Evolutionary conservation across 2,113 vertebrate genomes (phyloP).

Genomic region (Pelobates fuscus): DNA sequence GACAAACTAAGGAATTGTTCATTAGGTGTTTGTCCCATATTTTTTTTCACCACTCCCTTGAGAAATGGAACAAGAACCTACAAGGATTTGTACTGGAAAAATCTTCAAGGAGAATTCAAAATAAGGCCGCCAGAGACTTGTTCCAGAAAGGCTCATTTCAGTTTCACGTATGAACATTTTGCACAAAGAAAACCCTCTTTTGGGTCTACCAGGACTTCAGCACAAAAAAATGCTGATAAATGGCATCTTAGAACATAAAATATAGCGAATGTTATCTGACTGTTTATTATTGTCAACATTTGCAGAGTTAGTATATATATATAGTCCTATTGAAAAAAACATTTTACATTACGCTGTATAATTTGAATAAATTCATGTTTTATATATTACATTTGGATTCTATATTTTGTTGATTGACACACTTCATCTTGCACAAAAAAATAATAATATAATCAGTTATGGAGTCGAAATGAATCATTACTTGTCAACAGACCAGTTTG

Average conservation of each 20-base stretch:
- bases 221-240: conserved; percentile 3
- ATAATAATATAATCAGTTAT: too few species aligned
- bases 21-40: conserved; percentile 39
- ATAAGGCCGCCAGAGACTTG: conserved; percentile 30
- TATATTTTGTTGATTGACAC: too few species aligned
- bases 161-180: conserved; percentile 38
- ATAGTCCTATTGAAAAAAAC: too few species aligned
- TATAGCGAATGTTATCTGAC: neutral
- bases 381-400: too few species aligned
- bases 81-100: conserved; percentile 40
- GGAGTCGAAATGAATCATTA: too few species aligned
- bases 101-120: conserved; percentile 41
- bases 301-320: neutral
- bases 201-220: conserved; percentile 7
- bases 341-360: too few species aligned
- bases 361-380: too few species aligned
- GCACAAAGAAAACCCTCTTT: conserved; percentile 9
- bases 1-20: neutral
- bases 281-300: neutral
- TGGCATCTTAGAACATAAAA: conserved; percentile 1
- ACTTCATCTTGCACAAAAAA: too few species aligned
- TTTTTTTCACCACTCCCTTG: conserved; percentile 34
- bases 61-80: conserved; percentile 20
- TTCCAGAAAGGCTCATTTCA: conserved; percentile 43
- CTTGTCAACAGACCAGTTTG: too few species aligned